Evolutionary conservation across 2,113 vertebrate genomes (phyloP).

Genomic region (Onychostruthus taczanowskii): DNA sequence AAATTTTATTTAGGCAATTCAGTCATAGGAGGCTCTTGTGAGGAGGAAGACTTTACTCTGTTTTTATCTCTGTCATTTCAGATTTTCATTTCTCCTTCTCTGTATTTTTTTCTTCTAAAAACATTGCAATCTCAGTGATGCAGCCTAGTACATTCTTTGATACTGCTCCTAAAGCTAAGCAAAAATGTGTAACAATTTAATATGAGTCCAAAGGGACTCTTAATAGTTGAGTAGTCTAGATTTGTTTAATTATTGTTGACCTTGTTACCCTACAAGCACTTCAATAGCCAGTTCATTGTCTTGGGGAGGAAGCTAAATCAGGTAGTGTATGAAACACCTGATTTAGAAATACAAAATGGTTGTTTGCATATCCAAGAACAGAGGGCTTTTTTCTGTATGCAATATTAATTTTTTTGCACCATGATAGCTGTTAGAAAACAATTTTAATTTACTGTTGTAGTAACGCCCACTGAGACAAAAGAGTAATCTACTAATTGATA

Average conservation of each 20-base stretch:
- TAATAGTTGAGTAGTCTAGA: not conserved
- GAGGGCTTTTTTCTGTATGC: fast-evolving
- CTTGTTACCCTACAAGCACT: constrained; percentile 25
- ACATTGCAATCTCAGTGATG: not conserved
- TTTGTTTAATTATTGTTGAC: constrained; percentile 52
- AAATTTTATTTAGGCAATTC: constrained; percentile 29
- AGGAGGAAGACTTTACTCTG: not conserved
- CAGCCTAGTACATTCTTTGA: not conserved
- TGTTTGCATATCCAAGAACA: not conserved
- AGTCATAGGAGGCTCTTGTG: not conserved
- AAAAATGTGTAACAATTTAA: not conserved
- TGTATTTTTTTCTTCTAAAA: not conserved
- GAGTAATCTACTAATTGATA: not conserved
- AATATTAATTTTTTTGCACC: not conserved
- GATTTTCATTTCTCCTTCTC: not conserved
- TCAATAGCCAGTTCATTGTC: not conserved
- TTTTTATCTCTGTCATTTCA: not conserved
- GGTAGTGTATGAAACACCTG: not conserved
- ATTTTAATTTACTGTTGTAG: not conserved
- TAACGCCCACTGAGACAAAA: not conserved
- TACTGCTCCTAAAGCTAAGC: not conserved
- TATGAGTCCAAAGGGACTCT: not conserved
- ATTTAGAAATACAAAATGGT: not conserved
- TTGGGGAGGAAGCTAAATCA: not conserved
- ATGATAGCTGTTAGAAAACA: not conserved